phyloP scores from a whole-genome alignment of 1,140 invertebrate genomes.

The Plodia interpunctella region DNA sequence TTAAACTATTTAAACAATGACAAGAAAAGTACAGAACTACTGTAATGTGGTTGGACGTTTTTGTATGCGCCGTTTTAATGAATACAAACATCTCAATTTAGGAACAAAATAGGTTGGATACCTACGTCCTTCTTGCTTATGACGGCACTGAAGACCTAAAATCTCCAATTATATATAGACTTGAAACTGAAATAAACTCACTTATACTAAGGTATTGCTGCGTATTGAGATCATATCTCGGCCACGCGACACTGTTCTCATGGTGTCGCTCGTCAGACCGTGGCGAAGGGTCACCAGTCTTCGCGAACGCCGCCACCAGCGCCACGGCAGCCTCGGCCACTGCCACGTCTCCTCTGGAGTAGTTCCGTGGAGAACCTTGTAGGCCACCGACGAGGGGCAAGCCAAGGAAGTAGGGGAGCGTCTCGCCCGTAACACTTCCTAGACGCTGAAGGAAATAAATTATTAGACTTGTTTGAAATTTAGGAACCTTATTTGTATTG shows the following conservation, averaged over 20 bases:
- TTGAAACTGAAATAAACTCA: constrained; percentile 51
- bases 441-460: constrained; percentile 76
- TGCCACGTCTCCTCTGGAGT: constrained; percentile 84
- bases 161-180: too few species aligned
- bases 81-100: too few species aligned
- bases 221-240: constrained; percentile 84
- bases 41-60: too few species aligned
- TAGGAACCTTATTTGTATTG: too few species aligned
- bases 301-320: constrained; percentile 85
- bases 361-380: constrained; percentile 83
- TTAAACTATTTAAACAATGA: too few species aligned
- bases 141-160: too few species aligned
- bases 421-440: constrained; percentile 90
- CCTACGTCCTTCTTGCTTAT: too few species aligned
- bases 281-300: constrained; percentile 83
- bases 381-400: constrained; percentile 83
- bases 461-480: too few species aligned
- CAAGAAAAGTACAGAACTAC: too few species aligned
- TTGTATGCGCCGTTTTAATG: too few species aligned
- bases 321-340: constrained; percentile 87
- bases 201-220: constrained; percentile 87
- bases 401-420: constrained; percentile 91
- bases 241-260: constrained; percentile 78
- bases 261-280: constrained; percentile 74
- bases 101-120: too few species aligned